Base-by-base conservation (phyloP, 2,113 vertebrate species). In the Leptobrachium leishanense region DNA sequence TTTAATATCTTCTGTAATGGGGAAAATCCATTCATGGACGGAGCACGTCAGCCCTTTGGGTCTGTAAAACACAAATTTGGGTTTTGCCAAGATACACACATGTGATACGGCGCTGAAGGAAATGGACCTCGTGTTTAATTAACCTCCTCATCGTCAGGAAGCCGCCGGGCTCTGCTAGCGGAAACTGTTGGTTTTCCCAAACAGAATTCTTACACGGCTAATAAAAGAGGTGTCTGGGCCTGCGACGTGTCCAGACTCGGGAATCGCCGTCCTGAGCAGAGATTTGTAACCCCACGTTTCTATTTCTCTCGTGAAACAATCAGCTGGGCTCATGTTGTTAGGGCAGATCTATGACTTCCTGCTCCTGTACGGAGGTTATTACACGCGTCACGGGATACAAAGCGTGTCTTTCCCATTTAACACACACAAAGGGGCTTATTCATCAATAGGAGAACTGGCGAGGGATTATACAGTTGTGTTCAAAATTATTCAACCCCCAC, bases 51-150 rank as follows among this genome's bases (percentile, higher is more conserved):
- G 4, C 4, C 46, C 46, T 46, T 10, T 41, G 40, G 12, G 40
- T 76, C 46, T 66, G 20, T n/a, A 41, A 67, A 75, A 13, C 39
- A 53, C 13, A 20, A 31, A 5, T 39, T 31, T 43, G 42, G n/a
- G 20, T 15, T 9, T 5, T 77, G 75, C 75, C 75, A 70, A 77
- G 62, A 40, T 43, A 59, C 75, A 77, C 67, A 77, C 54, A 57
- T 67, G n/a, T 64, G 65, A 65, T 65, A 46, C 43, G 12, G n/a
- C 65, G 13, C 42, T 40, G 75, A 40, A 50, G 75, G 42, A 46
- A 62, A 46, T 41, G 46, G 5, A 40, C 40, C 75, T 57, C 42
- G 4, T 75, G 73, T 75, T 75, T 68, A 77, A 77, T 77, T 77
- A 77, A 70, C 75, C 75, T 77, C 40, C 15, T 50, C 67, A 44